Percentiles rank a stretch among this genome's conserved stretches.
Evolutionary conservation across 2,797 vertebrate genomes (phyloP).

Genomic region (Champsocephalus esox): DNA sequence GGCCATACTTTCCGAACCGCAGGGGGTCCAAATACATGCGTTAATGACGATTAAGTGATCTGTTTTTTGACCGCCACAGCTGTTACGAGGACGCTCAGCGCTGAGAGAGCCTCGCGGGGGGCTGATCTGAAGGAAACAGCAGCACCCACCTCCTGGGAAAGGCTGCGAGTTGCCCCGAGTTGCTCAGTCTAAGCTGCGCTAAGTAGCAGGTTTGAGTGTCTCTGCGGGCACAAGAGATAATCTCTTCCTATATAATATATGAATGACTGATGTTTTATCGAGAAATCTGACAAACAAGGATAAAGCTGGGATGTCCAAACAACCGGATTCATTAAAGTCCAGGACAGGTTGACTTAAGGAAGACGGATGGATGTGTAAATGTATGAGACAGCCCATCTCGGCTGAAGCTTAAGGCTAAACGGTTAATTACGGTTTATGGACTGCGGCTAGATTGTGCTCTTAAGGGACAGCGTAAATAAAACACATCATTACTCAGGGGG

Average conservation of each 20-base stretch:
- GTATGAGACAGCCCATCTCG: slow-evolving; percentile 81
- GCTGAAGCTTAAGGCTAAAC: slow-evolving; percentile 81
- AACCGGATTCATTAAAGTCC: slow-evolving; percentile 69
- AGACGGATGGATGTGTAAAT: slow-evolving; percentile 81
- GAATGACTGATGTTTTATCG: slow-evolving; percentile 53
- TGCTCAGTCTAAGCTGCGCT: slow-evolving; percentile 60
- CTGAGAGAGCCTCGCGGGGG: slow-evolving; percentile 43
- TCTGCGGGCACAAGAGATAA: slow-evolving; percentile 72
- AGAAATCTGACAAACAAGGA: slow-evolving; percentile 32
- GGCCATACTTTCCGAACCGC: slow-evolving; percentile 66
- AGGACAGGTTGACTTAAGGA: slow-evolving; percentile 71
- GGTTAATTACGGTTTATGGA: slow-evolving; percentile 85
- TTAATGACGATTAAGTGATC: slow-evolving; percentile 70
- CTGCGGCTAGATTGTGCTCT: slow-evolving; percentile 78
- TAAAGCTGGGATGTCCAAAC: slow-evolving; percentile 59
- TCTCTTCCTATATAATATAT: slow-evolving; percentile 59
- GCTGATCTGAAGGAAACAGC: slow-evolving; percentile 38
- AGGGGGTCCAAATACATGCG: slow-evolving; percentile 70
- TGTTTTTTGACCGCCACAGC: slow-evolving; percentile 70
- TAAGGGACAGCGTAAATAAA: slow-evolving; percentile 86
- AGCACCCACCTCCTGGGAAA: slow-evolving; percentile 72
- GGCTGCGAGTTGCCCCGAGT: slow-evolving; percentile 33
- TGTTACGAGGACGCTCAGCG: slow-evolving; percentile 32
- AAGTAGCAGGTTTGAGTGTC: slow-evolving; percentile 72
- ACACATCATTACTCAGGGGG: slow-evolving; percentile 85